phyloP scores from a whole-genome alignment of 2,888 invertebrate species.

The Andrena minutula region DNA sequence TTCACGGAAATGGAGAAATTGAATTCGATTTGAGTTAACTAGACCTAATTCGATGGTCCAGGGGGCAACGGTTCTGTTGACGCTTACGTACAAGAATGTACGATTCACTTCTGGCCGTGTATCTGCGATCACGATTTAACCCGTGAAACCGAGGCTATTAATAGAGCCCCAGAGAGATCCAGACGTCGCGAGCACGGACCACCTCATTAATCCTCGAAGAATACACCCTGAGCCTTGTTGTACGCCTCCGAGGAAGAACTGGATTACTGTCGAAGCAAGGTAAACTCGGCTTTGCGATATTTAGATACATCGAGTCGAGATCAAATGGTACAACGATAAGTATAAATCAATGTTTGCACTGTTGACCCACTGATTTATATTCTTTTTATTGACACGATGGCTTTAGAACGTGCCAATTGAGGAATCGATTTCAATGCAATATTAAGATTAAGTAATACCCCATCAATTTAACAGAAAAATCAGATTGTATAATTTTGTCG shows the following conservation, averaged over 20 bases:
- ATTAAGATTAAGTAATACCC: too few species aligned
- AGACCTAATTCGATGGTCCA: slow-evolving; percentile 4
- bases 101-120: slow-evolving; percentile 14
- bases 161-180: slow-evolving; percentile 49
- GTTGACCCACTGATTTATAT: neutral
- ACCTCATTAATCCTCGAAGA: slow-evolving; percentile 48
- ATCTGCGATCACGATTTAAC: slow-evolving; percentile 55
- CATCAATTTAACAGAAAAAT: too few species aligned
- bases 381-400: neutral
- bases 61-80: slow-evolving; percentile 28
- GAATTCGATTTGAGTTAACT: slow-evolving; percentile 21
- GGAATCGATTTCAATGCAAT: too few species aligned
- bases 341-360: slow-evolving; percentile 2
- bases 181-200: slow-evolving; percentile 32
- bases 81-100: slow-evolving; percentile 19
- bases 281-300: neutral
- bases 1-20: slow-evolving; percentile 2
- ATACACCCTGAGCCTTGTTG: slow-evolving; percentile 22
- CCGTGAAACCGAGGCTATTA: slow-evolving; percentile 53
- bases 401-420: neutral
- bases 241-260: slow-evolving; percentile 2
- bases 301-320: slow-evolving; percentile 1
- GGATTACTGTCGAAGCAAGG: slow-evolving; percentile 2
- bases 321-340: neutral
- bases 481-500: too few species aligned